These are phyloP conservation scores for Margarornis squamiger DNA, from an alignment of 2,797 vertebrate species.

Conservation along the genomic window DNA sequence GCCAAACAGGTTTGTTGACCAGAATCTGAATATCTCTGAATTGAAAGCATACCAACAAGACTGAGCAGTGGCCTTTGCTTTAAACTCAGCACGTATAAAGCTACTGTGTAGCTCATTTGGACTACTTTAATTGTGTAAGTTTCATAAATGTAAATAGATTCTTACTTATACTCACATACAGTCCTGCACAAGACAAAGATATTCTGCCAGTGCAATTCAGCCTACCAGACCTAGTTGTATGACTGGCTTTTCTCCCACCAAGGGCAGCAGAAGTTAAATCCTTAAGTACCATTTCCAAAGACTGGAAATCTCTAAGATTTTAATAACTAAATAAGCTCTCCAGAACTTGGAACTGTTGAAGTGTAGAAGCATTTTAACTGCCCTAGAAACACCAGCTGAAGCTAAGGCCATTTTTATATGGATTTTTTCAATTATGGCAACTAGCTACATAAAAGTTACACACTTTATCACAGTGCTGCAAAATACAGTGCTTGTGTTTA, in stretches of 20 bases:
- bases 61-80: neutral
- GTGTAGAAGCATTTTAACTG: neutral
- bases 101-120: neutral
- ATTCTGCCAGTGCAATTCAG: neutral
- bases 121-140: neutral
- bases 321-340: slow-evolving; percentile 7
- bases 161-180: neutral
- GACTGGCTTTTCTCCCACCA: neutral
- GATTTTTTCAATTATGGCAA: neutral
- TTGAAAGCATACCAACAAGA: neutral
- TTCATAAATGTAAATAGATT: neutral
- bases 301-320: neutral
- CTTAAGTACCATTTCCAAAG: neutral
- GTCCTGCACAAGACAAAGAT: neutral
- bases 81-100: neutral
- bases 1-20: neutral
- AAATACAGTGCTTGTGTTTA: neutral
- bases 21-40: neutral
- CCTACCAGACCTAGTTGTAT: neutral
- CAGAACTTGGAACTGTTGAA: neutral
- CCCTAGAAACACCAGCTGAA: neutral
- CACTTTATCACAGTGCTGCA: neutral
- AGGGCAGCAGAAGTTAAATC: neutral
- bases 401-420: neutral
- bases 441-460: neutral